These are phyloP conservation scores for Coregonus ussuriensis DNA, from an alignment of 2,797 vertebrate genomes.

Conservation along the genomic window DNA sequence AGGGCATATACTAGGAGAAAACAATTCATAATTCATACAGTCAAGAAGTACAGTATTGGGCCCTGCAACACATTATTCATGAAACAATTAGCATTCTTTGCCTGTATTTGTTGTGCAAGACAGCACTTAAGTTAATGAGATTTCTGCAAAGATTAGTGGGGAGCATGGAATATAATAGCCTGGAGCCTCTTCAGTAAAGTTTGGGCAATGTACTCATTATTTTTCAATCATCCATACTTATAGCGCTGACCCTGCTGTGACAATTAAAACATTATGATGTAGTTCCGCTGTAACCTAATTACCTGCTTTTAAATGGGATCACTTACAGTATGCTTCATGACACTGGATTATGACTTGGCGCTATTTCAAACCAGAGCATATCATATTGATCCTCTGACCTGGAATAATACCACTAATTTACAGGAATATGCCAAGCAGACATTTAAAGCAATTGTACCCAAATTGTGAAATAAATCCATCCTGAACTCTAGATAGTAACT, in stretches of 20 bases:
- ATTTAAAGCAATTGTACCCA: background rate
- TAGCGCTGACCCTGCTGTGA: constrained; percentile 20
- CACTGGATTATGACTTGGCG: constrained; percentile 35
- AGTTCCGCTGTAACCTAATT: constrained; percentile 5
- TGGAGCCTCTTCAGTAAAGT: constrained; percentile 15
- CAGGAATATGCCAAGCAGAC: constrained; percentile 17
- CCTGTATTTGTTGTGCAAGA: constrained; percentile 40
- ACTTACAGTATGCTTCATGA: constrained; percentile 15
- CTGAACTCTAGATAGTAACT: background rate
- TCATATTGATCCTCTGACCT: constrained; percentile 49
- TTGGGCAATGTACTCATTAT: constrained; percentile 34
- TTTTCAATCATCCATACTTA: constrained; percentile 27
- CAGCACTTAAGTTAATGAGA: constrained; percentile 62
- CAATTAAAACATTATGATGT: constrained; percentile 39
- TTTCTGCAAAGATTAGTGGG: constrained; percentile 51
- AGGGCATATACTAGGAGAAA: constrained; percentile 12
- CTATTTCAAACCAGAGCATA: constrained; percentile 15
- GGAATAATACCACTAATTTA: background rate
- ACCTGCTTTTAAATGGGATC: constrained; percentile 6
- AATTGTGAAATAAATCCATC: background rate
- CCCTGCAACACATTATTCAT: constrained; percentile 50
- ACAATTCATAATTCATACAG: constrained; percentile 43
- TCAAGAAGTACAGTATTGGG: constrained; percentile 10
- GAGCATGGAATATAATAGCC: constrained; percentile 30
- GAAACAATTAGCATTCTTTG: constrained; percentile 45